A percentile compares a stretch with the other conserved stretches of the same genome.
Evolutionary conservation across 2,888 invertebrate genomes (phyloP).

Genomic region (Metallyticus violacea): DNA sequence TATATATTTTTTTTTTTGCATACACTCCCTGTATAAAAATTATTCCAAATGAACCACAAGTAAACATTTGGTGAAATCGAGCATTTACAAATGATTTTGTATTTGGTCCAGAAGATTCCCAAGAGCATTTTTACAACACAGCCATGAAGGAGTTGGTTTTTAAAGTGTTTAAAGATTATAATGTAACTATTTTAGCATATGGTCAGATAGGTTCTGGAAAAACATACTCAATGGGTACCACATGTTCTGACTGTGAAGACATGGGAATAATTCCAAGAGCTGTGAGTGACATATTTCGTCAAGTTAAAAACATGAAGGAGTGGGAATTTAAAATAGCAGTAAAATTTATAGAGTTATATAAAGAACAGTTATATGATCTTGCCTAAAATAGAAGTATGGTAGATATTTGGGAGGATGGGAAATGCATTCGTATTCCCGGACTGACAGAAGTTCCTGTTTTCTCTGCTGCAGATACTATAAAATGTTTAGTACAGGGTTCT

Average conservation of each 20-base stretch:
- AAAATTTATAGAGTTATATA: conserved; percentile 86
- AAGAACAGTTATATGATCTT: conserved; percentile 84
- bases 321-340: conserved; percentile 68
- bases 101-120: conserved; percentile 65
- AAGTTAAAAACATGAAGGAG: conserved; percentile 58
- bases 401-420: conserved; percentile 76
- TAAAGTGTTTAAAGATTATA: conserved; percentile 84
- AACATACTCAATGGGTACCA: conserved; percentile 90
- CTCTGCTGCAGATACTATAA: conserved; percentile 64
- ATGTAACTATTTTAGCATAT: conserved; percentile 91
- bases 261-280: conserved; percentile 87
- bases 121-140: conserved; percentile 69
- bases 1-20: too few species aligned
- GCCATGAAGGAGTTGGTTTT: conserved; percentile 69
- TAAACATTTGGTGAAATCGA: conserved; percentile 62
- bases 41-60: conserved; percentile 62
- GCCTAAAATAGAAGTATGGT: conserved; percentile 62
- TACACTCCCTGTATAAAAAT: conserved; percentile 72
- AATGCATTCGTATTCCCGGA: conserved; percentile 52
- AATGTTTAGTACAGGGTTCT: conserved; percentile 63
- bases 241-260: conserved; percentile 62
- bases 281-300: conserved; percentile 74
- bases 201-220: conserved; percentile 96
- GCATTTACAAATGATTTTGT: conserved; percentile 84
- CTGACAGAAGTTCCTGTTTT: conserved; percentile 63